phyloP scores from a whole-genome alignment of 2,797 vertebrate species.

The Tragopan temminckii region DNA sequence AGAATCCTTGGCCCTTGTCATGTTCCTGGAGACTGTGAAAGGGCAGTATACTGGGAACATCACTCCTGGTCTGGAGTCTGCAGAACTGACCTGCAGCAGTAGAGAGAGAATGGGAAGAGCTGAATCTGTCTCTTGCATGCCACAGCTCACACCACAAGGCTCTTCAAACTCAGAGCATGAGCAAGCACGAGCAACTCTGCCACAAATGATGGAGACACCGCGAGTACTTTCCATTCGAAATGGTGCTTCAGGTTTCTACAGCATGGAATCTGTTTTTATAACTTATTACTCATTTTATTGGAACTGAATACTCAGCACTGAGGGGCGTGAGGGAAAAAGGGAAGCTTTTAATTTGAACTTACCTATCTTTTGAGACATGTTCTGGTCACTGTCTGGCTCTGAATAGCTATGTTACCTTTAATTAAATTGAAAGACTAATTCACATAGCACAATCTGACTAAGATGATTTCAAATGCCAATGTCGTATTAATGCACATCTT shows the following conservation, averaged over 20 bases:
- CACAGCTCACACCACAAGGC: neutral
- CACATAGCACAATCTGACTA: neutral
- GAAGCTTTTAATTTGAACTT: neutral
- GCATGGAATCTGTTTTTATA: neutral
- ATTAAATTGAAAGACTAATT: neutral
- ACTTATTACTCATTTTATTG: neutral
- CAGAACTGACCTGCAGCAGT: neutral
- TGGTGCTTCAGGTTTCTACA: neutral
- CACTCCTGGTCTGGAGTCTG: neutral
- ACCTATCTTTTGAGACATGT: neutral
- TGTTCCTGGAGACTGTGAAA: too few relatives aligned
- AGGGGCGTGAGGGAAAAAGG: rapidly evolving
- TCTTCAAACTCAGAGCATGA: neutral
- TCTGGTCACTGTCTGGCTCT: neutral
- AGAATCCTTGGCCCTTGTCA: neutral
- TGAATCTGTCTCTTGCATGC: neutral
- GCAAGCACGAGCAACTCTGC: neutral
- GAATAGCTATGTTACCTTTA: neutral
- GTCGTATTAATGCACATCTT: neutral
- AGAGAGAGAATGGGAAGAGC: neutral
- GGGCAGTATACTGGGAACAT: too few relatives aligned
- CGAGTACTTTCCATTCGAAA: rapidly evolving
- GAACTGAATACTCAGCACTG: neutral
- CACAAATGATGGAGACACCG: neutral
- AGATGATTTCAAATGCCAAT: neutral